Evolutionary conservation across 1,140 invertebrate genomes (phyloP).

Genomic region (Trissolcus basalis): DNA sequence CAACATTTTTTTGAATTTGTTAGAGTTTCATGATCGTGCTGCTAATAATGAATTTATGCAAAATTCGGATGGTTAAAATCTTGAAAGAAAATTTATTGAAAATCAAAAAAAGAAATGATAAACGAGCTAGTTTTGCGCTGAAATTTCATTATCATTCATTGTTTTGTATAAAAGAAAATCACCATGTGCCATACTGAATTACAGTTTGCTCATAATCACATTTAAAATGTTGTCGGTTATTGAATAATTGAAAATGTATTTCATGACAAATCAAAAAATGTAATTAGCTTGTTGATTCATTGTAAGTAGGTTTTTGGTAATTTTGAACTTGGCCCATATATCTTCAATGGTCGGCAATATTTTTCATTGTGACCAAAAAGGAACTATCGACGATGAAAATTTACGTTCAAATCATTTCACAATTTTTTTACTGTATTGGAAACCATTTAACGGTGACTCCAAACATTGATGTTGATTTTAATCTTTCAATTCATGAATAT

Average conservation of each 20-base stretch:
- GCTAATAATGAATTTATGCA: conserved; percentile 17
- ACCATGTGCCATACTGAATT: conserved; percentile 56
- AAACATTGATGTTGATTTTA: no score
- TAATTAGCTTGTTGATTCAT: background rate
- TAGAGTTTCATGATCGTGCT: background rate
- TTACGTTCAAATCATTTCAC: no score
- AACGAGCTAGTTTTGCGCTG: conserved; percentile 18
- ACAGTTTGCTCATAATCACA: conserved; percentile 44
- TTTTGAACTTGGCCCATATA: no score
- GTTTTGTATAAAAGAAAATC: conserved; percentile 30
- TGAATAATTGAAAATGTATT: conserved; percentile 25
- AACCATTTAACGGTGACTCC: no score
- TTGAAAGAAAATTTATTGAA: background rate
- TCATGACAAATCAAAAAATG: background rate
- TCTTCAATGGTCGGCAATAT: no score
- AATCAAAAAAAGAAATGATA: conserved; percentile 4
- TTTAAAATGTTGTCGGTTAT: conserved; percentile 39
- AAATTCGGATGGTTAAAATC: conserved; percentile 1
- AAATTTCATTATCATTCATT: conserved; percentile 27
- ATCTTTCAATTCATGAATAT: no score
- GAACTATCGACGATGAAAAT: no score
- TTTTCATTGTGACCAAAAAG: no score
- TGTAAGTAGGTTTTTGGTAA: background rate
- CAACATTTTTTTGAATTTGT: conserved; percentile 1
- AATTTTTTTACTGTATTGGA: no score